A percentile compares a stretch with the other conserved stretches of the same genome.
Evolutionary conservation across 2,888 invertebrate species (phyloP).

Genomic region (Exephanes ischioxanthus): DNA sequence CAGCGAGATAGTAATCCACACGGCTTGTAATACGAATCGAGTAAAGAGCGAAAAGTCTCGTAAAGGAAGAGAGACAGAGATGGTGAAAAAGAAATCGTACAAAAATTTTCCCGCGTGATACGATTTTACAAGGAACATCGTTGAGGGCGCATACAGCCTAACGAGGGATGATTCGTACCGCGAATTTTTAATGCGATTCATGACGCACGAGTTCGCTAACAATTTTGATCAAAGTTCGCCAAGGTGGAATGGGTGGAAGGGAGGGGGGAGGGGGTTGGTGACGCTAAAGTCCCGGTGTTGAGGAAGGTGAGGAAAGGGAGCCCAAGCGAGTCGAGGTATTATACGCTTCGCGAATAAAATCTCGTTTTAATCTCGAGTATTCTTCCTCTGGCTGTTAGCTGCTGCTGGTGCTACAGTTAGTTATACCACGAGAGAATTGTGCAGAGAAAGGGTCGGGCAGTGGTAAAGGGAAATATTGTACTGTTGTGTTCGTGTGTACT

Average conservation of each 20-base stretch:
- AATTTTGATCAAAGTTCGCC: slow-evolving; percentile 65
- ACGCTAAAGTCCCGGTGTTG: slow-evolving; percentile 20
- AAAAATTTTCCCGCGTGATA: slow-evolving; percentile 48
- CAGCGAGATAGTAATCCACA: slow-evolving; percentile 8
- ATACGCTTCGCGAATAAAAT: slow-evolving; percentile 60
- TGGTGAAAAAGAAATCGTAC: neutral
- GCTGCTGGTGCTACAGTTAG: neutral
- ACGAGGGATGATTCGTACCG: slow-evolving; percentile 53
- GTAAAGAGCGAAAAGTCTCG: slow-evolving; percentile 54
- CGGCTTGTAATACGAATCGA: slow-evolving; percentile 59
- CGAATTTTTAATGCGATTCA: slow-evolving; percentile 60
- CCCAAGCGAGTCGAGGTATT: slow-evolving; percentile 37
- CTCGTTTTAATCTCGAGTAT: slow-evolving; percentile 58
- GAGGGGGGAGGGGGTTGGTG: neutral
- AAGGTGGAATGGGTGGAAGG: neutral
- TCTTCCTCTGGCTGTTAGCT: slow-evolving; percentile 14
- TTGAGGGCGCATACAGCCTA: neutral
- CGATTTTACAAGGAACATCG: slow-evolving; percentile 17
- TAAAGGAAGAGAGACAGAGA: neutral
- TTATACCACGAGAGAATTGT: neutral
- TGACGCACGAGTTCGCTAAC: slow-evolving; percentile 62
- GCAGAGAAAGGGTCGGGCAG: neutral
- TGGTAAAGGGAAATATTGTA: slow-evolving; percentile 1
- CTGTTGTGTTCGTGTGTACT: neutral
- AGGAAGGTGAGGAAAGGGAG: slow-evolving; percentile 29